Evolutionary conservation across 2,888 invertebrate genomes (phyloP).

Genomic region (Lydus trimaculatus): DNA sequence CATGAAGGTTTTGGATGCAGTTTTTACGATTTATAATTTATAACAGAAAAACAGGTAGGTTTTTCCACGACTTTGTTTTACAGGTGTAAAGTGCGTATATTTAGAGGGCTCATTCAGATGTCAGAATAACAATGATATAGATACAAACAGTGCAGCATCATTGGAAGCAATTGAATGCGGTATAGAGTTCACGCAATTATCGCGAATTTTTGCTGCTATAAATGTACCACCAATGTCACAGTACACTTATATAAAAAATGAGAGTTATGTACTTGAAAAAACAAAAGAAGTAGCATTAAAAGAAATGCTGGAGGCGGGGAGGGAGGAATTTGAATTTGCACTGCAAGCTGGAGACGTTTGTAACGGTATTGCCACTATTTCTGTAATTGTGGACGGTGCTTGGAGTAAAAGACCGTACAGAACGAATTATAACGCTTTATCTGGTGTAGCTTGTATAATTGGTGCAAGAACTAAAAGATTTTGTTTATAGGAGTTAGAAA

Average conservation of each 20-base stretch:
- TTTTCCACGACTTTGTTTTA: too few relatives aligned
- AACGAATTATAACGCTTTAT: slow-evolving; percentile 21
- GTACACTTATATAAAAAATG: background rate
- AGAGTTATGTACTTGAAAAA: slow-evolving; percentile 4
- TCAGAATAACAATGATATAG: too few relatives aligned
- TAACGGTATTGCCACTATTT: slow-evolving; percentile 33
- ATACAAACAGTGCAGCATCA: too few relatives aligned
- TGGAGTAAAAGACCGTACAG: slow-evolving; percentile 37
- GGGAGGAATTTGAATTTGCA: slow-evolving; percentile 26
- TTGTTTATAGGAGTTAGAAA: slow-evolving; percentile 30
- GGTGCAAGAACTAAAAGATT: slow-evolving; percentile 28
- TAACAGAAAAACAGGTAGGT: too few relatives aligned
- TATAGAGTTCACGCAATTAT: background rate
- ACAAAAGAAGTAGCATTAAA: slow-evolving; percentile 13
- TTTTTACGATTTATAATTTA: too few relatives aligned
- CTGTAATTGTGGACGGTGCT: slow-evolving; percentile 37
- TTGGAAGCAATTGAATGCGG: background rate
- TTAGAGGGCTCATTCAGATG: too few relatives aligned
- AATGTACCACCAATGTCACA: slow-evolving; percentile 17
- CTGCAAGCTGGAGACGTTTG: slow-evolving; percentile 26
- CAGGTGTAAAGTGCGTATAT: too few relatives aligned
- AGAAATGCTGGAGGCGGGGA: slow-evolving; percentile 15
- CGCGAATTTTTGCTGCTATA: slow-evolving; percentile 9
- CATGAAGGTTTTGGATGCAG: too few relatives aligned
- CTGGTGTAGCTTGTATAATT: slow-evolving; percentile 20